Conservation (phyloP, 2,113 vertebrate genomes). For the Mormoops blainvillei region DNA sequence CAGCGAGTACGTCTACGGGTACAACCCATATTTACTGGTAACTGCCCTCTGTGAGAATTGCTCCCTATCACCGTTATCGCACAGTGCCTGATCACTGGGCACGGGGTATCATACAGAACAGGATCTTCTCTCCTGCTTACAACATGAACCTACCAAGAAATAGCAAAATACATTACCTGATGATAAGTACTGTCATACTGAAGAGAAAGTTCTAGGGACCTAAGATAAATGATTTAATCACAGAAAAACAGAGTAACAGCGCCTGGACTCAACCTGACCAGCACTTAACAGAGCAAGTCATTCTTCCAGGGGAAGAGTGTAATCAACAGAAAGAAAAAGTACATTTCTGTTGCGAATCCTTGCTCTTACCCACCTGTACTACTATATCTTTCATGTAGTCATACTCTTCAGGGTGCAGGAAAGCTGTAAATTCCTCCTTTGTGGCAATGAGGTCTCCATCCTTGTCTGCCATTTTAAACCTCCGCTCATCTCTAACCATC, state of each 20-base stretch:
- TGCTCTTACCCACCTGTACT: constrained; percentile 83
- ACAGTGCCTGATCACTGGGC: neutral
- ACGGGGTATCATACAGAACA: neutral
- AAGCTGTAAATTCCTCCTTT: constrained; percentile 91
- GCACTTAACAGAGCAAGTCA: neutral
- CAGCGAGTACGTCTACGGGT: neutral
- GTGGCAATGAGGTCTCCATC: constrained; percentile 87
- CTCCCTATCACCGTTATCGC: neutral
- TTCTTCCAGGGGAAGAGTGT: neutral
- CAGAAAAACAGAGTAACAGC: neutral
- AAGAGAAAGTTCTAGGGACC: neutral
- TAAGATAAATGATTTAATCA: neutral
- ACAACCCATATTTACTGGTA: neutral
- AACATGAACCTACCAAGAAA: neutral
- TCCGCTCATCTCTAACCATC: constrained; percentile 90
- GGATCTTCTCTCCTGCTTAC: neutral
- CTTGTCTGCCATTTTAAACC: constrained; percentile 89
- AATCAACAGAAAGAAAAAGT: neutral
- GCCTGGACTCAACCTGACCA: neutral
- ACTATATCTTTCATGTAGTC: constrained; percentile 95
- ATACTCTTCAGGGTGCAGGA: constrained; percentile 93
- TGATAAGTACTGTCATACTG: neutral
- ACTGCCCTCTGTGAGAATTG: neutral
- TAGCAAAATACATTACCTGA: neutral
- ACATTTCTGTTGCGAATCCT: neutral